Evolutionary conservation across 2,888 invertebrate species (phyloP).

Genomic region (Metallyticus violacea): DNA sequence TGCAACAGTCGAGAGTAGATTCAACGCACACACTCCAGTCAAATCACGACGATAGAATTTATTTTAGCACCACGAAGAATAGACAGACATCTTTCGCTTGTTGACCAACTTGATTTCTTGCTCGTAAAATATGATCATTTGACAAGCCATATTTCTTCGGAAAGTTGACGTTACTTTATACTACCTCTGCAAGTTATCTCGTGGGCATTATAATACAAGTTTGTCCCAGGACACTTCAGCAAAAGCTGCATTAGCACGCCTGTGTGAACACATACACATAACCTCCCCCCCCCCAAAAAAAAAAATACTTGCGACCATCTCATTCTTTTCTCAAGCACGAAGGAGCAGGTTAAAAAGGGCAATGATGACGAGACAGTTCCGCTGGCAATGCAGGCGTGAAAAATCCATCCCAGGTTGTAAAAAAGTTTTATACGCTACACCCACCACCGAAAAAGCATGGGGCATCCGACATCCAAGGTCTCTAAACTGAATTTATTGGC

Average conservation of each 20-base stretch:
- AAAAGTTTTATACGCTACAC: neutral
- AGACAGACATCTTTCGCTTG: neutral
- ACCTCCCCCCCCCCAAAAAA: too few relatives aligned
- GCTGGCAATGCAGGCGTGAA: neutral
- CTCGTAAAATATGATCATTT: neutral
- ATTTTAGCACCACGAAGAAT: neutral
- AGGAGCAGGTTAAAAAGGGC: neutral
- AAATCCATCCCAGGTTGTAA: neutral
- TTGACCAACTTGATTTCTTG: neutral
- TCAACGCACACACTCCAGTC: neutral
- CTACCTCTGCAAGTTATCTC: neutral
- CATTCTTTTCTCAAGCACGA: neutral
- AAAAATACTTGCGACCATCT: too few relatives aligned
- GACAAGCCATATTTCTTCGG: neutral
- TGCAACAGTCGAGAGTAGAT: too few relatives aligned
- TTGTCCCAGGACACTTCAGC: too few relatives aligned
- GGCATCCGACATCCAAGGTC: neutral
- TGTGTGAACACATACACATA: neutral
- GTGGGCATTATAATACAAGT: too few relatives aligned
- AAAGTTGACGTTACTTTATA: too few relatives aligned
- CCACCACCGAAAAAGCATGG: too few relatives aligned
- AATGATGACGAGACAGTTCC: neutral
- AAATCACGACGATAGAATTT: neutral
- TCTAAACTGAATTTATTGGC: neutral
- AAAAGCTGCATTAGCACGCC: neutral